phyloP scores from a whole-genome alignment of 2,797 vertebrate genomes.

The Salarias fasciatus region DNA sequence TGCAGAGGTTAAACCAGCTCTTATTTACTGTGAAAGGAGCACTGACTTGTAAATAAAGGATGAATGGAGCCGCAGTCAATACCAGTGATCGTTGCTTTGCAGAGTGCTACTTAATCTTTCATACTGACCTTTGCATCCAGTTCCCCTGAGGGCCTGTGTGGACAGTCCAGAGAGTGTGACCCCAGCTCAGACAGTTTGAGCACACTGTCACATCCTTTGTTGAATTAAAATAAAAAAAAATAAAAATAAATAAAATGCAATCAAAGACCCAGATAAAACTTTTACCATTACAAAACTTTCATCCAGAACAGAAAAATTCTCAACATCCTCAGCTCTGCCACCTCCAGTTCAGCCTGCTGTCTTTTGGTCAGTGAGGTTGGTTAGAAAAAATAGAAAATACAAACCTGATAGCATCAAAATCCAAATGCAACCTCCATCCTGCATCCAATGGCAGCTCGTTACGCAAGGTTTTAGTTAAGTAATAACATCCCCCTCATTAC shows the following conservation, averaged over 20 bases:
- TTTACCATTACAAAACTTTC: too few relatives aligned
- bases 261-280: slow-evolving; percentile 3
- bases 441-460: slow-evolving; percentile 1
- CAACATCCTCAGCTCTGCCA: too few relatives aligned
- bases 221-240: not conserved
- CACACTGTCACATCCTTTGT: slow-evolving; percentile 68
- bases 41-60: slow-evolving; percentile 67
- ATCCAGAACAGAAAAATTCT: too few relatives aligned
- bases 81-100: slow-evolving; percentile 46
- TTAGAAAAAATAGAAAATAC: not conserved
- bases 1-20: slow-evolving; percentile 12
- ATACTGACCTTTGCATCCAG: slow-evolving; percentile 78
- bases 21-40: slow-evolving; percentile 27
- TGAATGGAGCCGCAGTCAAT: slow-evolving; percentile 48
- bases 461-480: slow-evolving; percentile 56
- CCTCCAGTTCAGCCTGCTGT: too few relatives aligned
- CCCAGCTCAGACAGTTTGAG: slow-evolving; percentile 73
- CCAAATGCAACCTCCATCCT: slow-evolving; percentile 5
- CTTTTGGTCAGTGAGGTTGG: too few relatives aligned
- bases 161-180: slow-evolving; percentile 70
- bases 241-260: slow-evolving; percentile 2
- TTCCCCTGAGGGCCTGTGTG: slow-evolving; percentile 64
- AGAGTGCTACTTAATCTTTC: slow-evolving; percentile 53
- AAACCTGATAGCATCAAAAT: not conserved
- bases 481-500: slow-evolving; percentile 42